A percentile compares a stretch with the other conserved stretches of the same genome.
These are phyloP conservation scores for Atherix ibis DNA, from an alignment of 2,888 invertebrate species.

Conservation along the genomic window DNA sequence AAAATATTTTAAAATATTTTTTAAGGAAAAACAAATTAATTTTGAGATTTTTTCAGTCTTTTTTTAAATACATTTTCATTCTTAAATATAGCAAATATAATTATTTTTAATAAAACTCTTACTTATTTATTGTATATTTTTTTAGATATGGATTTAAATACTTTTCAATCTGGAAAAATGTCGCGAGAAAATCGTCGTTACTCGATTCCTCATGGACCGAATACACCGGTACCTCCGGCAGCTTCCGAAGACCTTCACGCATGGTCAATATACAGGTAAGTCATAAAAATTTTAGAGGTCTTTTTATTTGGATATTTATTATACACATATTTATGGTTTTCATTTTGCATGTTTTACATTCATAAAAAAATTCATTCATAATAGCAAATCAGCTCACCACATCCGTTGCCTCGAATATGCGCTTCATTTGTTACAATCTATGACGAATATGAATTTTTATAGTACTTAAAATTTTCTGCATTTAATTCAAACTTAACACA, in stretches of 20 bases:
- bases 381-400: no score
- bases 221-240: constrained; percentile 52
- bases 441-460: no score
- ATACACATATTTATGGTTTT: no score
- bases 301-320: neutral
- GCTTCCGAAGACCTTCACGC: constrained; percentile 87
- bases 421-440: no score
- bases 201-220: constrained; percentile 72
- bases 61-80: neutral
- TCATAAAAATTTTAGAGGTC: neutral
- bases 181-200: constrained; percentile 62
- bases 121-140: neutral
- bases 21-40: neutral
- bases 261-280: constrained; percentile 84
- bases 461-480: no score
- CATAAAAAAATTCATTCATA: no score
- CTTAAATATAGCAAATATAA: neutral
- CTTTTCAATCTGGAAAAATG: constrained; percentile 29
- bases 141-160: constrained; percentile 30
- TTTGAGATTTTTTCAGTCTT: neutral
- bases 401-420: no score
- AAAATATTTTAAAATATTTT: neutral
- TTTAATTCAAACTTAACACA: no score
- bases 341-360: no score
- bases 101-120: neutral